Evolutionary conservation across 1,140 invertebrate genomes (phyloP).

Genomic region (Ptiloglossa arizonensis): DNA sequence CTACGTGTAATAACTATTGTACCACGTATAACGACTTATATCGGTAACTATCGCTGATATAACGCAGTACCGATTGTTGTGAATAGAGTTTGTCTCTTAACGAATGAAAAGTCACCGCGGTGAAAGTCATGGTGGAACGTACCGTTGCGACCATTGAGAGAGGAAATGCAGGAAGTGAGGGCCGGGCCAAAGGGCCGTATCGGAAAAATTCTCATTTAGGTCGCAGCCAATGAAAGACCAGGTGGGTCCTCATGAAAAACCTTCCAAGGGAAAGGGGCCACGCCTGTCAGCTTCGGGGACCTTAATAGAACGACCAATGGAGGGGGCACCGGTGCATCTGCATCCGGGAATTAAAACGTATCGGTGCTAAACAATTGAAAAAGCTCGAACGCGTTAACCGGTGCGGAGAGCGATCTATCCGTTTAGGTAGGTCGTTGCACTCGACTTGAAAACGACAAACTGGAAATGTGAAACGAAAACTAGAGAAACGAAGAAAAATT

Average conservation of each 20-base stretch:
- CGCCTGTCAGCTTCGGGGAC: slow-evolving; percentile 33
- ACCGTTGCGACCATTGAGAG: slow-evolving; percentile 11
- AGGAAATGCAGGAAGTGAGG: slow-evolving; percentile 37
- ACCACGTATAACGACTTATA: no score
- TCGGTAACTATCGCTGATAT: no score
- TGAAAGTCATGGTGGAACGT: slow-evolving; percentile 11
- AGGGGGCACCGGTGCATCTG: slow-evolving; percentile 30
- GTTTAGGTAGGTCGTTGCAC: neutral
- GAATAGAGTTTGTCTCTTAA: no score
- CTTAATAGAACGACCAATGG: slow-evolving; percentile 21
- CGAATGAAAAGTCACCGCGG: neutral
- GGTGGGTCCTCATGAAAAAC: slow-evolving; percentile 55
- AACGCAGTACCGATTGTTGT: no score
- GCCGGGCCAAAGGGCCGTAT: slow-evolving; percentile 34
- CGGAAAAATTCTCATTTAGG: slow-evolving; percentile 61
- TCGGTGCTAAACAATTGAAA: slow-evolving; percentile 7
- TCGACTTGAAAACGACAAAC: neutral
- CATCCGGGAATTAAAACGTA: slow-evolving; percentile 21
- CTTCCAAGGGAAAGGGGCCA: slow-evolving; percentile 55
- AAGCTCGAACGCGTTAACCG: neutral
- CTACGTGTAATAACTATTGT: no score
- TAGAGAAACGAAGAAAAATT: no score
- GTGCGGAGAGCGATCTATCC: neutral
- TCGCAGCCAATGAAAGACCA: slow-evolving; percentile 47
- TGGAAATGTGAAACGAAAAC: no score